Evolutionary conservation across 2,888 invertebrate genomes (phyloP).

Genomic region (Cyrtodaria siliqua): DNA sequence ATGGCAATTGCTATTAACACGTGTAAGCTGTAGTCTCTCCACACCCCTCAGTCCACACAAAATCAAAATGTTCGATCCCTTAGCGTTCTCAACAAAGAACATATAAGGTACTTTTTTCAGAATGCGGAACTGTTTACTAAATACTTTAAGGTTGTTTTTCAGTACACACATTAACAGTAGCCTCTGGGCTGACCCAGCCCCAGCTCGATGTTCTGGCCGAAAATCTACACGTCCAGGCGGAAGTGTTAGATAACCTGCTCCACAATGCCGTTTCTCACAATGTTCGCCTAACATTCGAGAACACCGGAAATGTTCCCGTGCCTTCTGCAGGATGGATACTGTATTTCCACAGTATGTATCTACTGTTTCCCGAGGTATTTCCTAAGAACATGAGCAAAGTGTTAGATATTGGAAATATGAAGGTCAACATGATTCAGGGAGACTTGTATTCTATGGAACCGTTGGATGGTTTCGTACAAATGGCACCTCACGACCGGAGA

Average conservation of each 20-base stretch:
- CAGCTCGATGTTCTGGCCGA: slow-evolving; percentile 47
- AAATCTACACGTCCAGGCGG: slow-evolving; percentile 37
- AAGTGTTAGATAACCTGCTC: slow-evolving; percentile 58
- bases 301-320: slow-evolving; percentile 44
- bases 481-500: slow-evolving; percentile 39
- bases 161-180: neutral
- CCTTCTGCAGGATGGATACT: slow-evolving; percentile 66
- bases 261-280: slow-evolving; percentile 41
- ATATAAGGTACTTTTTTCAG: too few relatives aligned
- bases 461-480: slow-evolving; percentile 46
- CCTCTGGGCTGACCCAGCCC: slow-evolving; percentile 27
- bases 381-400: slow-evolving; percentile 49
- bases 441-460: slow-evolving; percentile 67
- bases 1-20: too few relatives aligned
- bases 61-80: too few relatives aligned
- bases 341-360: slow-evolving; percentile 75
- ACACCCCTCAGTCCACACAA: too few relatives aligned
- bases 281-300: slow-evolving; percentile 43
- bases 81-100: too few relatives aligned
- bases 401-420: slow-evolving; percentile 55
- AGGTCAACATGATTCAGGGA: slow-evolving; percentile 65
- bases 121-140: too few relatives aligned
- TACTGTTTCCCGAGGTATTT: slow-evolving; percentile 70
- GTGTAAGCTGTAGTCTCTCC: too few relatives aligned
- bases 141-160: too few relatives aligned